Evolutionary conservation across 1,140 invertebrate genomes (phyloP).

Genomic region (Akabosia matsudoensis): DNA sequence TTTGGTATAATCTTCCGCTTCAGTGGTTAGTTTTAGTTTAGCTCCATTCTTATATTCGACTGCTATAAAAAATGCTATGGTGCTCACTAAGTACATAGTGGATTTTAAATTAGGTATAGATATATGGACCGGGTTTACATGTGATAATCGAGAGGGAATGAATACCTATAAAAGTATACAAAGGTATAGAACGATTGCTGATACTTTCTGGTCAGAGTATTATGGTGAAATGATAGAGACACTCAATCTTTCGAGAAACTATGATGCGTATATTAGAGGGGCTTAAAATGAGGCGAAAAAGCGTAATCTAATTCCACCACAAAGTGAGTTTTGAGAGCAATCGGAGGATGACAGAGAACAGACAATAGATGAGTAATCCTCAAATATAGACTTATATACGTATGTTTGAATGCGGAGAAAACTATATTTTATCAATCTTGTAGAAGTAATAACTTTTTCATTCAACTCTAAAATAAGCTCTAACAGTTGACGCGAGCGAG

Average conservation of each 20-base stretch:
- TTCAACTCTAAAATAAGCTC: too few relatives aligned
- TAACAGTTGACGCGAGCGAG: too few relatives aligned
- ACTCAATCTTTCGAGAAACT: neutral
- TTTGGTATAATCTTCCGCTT: conserved; percentile 23
- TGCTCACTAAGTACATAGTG: neutral
- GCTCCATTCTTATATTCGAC: neutral
- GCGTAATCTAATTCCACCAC: neutral
- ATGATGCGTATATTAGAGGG: neutral
- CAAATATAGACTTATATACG: too few relatives aligned
- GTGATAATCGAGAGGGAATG: neutral
- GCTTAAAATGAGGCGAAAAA: neutral
- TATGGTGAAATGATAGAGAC: neutral
- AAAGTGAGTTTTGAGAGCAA: conserved; percentile 5
- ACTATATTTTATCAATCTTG: too few relatives aligned
- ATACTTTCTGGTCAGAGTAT: neutral
- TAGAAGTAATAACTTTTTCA: too few relatives aligned
- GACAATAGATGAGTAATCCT: too few relatives aligned
- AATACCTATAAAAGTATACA: neutral
- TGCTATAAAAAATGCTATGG: neutral
- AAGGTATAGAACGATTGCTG: too few relatives aligned
- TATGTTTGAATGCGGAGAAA: too few relatives aligned
- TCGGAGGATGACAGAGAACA: neutral
- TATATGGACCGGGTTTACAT: neutral
- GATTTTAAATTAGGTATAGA: neutral
- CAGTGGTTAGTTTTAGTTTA: conserved; percentile 18